These are phyloP conservation scores for Aplodontia rufa DNA, from an alignment of 2,113 vertebrate genomes.

Conservation along the genomic window DNA sequence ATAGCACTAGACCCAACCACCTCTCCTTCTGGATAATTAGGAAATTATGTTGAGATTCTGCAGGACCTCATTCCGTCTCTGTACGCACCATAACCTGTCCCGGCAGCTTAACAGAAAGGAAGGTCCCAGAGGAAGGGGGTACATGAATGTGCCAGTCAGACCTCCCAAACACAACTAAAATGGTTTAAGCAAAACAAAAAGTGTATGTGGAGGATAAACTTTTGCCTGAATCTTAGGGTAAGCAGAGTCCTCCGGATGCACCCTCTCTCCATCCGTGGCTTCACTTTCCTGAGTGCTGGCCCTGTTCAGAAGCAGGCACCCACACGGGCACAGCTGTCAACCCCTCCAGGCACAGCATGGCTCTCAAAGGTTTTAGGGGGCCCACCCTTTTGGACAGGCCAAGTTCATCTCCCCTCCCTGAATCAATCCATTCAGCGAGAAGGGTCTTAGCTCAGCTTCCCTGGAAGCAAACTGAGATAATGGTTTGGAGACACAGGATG, in stretches of 20 bases:
- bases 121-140: background rate
- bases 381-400: background rate
- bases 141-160: background rate
- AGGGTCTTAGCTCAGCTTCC: background rate
- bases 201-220: background rate
- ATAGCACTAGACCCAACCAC: background rate
- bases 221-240: background rate
- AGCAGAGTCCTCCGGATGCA: background rate
- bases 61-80: background rate
- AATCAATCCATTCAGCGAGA: background rate
- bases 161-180: background rate
- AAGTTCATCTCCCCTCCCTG: background rate
- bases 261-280: background rate
- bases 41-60: background rate
- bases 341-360: background rate
- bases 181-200: background rate
- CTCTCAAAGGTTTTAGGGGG: background rate
- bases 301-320: background rate
- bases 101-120: background rate
- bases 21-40: background rate
- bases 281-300: background rate
- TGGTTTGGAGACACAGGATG: background rate
- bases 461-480: background rate
- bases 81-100: rapidly evolving
- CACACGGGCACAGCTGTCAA: background rate